Conservation (phyloP, 2,888 invertebrate species). For the Pandemis cinnamomeana region DNA sequence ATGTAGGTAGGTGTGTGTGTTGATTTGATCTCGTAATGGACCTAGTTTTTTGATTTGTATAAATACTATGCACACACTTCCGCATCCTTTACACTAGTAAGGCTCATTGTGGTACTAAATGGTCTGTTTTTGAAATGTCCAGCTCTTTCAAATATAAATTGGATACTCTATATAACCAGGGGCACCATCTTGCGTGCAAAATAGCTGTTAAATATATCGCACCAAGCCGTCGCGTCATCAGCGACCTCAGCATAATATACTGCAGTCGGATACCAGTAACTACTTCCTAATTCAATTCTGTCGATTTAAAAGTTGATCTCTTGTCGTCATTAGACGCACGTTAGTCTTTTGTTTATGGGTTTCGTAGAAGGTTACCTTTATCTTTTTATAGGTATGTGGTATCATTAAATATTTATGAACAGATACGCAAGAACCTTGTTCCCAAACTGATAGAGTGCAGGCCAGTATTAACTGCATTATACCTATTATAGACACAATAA, state of each 20-base stretch:
- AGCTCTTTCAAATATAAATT: not conserved
- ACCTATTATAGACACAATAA: not conserved
- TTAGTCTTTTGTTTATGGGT: constrained; percentile 8
- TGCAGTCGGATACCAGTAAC: constrained; percentile 32
- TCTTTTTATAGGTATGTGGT: not conserved
- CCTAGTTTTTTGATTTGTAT: no score
- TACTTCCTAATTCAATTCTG: constrained; percentile 38
- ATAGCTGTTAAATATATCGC: constrained; percentile 21
- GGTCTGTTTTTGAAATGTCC: not conserved
- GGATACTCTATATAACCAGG: not conserved
- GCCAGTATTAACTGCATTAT: not conserved
- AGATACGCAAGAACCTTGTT: not conserved
- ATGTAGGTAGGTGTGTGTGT: no score
- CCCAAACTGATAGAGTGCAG: not conserved
- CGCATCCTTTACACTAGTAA: no score
- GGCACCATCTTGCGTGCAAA: not conserved
- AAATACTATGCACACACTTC: no score
- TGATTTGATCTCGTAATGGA: no score
- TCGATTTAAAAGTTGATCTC: constrained; percentile 14
- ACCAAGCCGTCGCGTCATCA: constrained; percentile 8
- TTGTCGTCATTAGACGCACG: not conserved
- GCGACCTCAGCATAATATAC: constrained; percentile 9
- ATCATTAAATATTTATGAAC: not conserved
- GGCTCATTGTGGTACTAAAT: no score
- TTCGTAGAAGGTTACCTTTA: no score